Conservation (phyloP, 2,113 vertebrate species). For the Festucalex cinctus region DNA sequence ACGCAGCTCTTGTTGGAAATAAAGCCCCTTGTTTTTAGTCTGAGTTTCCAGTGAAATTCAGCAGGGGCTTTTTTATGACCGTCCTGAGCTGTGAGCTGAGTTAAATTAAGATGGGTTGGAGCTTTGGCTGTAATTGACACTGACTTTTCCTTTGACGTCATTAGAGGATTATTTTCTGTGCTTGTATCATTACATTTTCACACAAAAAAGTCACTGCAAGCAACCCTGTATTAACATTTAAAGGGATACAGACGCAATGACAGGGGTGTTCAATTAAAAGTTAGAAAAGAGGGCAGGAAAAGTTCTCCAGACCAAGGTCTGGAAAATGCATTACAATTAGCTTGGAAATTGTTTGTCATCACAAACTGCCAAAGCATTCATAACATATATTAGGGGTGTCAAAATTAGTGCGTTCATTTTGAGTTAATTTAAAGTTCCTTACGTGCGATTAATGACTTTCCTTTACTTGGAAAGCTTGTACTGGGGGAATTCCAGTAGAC, state of each 20-base stretch:
- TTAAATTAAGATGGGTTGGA: constrained; percentile 4
- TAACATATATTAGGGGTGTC: no score
- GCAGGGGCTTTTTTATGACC: background rate
- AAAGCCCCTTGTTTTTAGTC: constrained; percentile 15
- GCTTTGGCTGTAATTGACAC: constrained; percentile 16
- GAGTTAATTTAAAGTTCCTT: no score
- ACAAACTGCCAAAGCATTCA: background rate
- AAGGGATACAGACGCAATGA: constrained; percentile 5
- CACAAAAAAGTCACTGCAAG: constrained; percentile 10
- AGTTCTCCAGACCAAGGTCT: background rate
- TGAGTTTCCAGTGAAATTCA: background rate
- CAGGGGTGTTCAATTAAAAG: background rate
- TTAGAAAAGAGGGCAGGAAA: background rate
- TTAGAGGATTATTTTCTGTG: constrained; percentile 23
- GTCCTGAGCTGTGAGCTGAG: background rate
- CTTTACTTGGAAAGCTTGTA: no score
- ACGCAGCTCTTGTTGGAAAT: constrained; percentile 13
- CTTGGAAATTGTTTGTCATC: background rate
- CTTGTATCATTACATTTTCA: constrained; percentile 14
- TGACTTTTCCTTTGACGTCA: constrained; percentile 11
- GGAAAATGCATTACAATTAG: background rate
- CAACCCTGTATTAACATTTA: constrained; percentile 6
- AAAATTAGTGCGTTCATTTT: no score
- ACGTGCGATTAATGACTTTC: no score
- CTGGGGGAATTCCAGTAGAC: no score